Percentiles rank a stretch among this genome's conserved stretches.
These are phyloP conservation scores for Thinocorus orbignyianus DNA, from an alignment of 2,113 vertebrate species.

Conservation along the genomic window DNA sequence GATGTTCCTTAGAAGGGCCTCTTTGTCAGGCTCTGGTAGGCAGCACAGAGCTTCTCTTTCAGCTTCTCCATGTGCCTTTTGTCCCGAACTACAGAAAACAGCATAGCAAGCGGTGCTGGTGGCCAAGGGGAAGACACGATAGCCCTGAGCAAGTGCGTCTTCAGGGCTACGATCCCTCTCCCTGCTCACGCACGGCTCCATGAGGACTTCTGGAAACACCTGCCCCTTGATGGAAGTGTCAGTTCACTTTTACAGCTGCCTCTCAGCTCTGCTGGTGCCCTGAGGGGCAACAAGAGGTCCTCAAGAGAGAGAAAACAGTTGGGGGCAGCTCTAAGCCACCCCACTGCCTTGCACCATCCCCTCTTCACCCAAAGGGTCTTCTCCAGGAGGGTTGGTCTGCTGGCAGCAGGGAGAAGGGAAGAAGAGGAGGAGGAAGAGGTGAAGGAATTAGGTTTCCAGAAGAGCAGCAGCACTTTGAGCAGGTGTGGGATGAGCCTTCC, in stretches of 20 bases:
- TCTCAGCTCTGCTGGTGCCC: accelerated
- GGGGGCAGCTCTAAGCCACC: background rate
- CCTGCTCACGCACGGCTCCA: accelerated
- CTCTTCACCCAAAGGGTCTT: background rate
- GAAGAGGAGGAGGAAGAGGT: background rate
- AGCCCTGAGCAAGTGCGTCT: accelerated
- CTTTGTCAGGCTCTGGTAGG: background rate
- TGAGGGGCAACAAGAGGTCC: background rate
- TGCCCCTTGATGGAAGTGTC: accelerated
- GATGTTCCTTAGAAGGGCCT: background rate
- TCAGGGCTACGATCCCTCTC: accelerated
- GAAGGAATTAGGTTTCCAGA: background rate
- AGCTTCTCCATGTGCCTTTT: background rate
- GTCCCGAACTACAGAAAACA: background rate
- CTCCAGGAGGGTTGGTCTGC: background rate
- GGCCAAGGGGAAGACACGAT: background rate
- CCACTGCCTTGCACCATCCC: background rate
- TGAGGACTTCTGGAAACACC: background rate
- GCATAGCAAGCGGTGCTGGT: accelerated
- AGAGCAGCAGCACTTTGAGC: background rate
- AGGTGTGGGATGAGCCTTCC: background rate
- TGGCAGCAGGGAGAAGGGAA: background rate
- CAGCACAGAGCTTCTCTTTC: background rate
- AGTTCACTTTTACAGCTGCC: accelerated
- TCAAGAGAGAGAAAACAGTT: background rate